Conservation (phyloP, 2,888 invertebrate genomes). For the Saturnia pavonia region DNA sequence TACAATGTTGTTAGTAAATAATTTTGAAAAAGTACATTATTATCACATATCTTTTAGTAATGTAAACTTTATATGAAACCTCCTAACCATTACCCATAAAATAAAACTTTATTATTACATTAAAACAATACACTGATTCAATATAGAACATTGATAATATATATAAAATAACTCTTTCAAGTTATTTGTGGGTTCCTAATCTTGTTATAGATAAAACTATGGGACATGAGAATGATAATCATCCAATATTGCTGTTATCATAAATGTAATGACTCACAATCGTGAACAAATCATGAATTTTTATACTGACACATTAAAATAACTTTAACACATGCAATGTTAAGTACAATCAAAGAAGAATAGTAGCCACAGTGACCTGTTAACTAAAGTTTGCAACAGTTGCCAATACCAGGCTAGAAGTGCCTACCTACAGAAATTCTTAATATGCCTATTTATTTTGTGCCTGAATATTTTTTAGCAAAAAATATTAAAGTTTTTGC, state of each 20-base stretch:
- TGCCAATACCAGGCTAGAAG: not conserved
- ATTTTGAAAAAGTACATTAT: too few species aligned
- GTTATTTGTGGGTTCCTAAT: slow-evolving; percentile 7
- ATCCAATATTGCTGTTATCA: slow-evolving; percentile 15
- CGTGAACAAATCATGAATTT: not conserved
- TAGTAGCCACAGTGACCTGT: not conserved
- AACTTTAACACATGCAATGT: not conserved
- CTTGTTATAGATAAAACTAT: slow-evolving; percentile 8
- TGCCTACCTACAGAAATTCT: not conserved
- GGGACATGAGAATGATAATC: slow-evolving; percentile 15
- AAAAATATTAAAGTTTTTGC: too few species aligned
- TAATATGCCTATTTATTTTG: not conserved
- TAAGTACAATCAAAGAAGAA: not conserved
- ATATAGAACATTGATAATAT: not conserved
- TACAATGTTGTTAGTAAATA: too few species aligned
- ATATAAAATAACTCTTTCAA: not conserved
- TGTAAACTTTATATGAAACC: too few species aligned
- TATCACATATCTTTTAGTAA: too few species aligned
- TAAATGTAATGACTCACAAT: not conserved
- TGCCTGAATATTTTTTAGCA: not conserved
- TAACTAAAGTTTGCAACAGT: not conserved
- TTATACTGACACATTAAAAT: slow-evolving; percentile 1
- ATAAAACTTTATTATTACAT: not conserved
- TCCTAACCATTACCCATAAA: not conserved
- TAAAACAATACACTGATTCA: not conserved